phyloP scores from a whole-genome alignment of 2,113 vertebrate species.

The Chauna torquata region DNA sequence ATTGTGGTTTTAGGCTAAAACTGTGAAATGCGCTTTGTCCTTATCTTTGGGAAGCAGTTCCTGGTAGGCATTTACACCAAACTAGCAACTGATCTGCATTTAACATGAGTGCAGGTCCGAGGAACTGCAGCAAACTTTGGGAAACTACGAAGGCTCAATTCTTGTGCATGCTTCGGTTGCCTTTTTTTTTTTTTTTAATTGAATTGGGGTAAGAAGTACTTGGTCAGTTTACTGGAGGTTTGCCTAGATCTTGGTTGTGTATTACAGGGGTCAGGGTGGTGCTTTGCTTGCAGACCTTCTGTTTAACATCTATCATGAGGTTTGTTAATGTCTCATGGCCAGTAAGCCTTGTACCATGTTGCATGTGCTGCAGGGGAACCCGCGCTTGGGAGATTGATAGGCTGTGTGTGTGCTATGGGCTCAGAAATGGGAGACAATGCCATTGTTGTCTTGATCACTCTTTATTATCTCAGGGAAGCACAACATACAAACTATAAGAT shows the following conservation, averaged over 20 bases:
- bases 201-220: neutral
- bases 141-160: neutral
- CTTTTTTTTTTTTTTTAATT: neutral
- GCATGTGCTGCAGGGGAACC: neutral
- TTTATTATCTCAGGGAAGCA: neutral
- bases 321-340: neutral
- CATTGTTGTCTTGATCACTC: neutral
- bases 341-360: neutral
- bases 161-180: neutral
- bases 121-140: neutral
- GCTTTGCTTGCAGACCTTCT: neutral
- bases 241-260: neutral
- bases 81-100: neutral
- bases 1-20: neutral
- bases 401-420: neutral
- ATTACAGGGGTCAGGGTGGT: neutral
- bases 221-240: neutral
- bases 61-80: neutral
- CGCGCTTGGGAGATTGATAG: neutral
- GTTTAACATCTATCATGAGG: neutral
- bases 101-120: rapidly evolving
- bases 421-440: neutral
- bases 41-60: neutral
- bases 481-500: neutral
- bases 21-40: neutral